These are phyloP conservation scores for Tor tambroides DNA, from an alignment of 2,113 vertebrate species.

Conservation along the genomic window DNA sequence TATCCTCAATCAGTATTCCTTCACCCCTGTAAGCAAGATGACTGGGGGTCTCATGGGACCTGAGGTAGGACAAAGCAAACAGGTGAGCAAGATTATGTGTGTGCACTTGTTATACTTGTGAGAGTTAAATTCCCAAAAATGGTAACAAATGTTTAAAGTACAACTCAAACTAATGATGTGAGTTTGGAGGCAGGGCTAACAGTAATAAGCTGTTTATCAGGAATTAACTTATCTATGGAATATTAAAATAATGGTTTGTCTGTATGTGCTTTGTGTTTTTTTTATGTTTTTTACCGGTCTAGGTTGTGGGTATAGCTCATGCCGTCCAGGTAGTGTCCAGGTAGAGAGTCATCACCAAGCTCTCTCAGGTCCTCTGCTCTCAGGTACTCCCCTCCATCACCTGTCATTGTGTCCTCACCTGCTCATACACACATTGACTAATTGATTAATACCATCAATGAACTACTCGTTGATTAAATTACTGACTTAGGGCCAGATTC, in stretches of 20 bases:
- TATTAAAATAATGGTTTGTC: not conserved
- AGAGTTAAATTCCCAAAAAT: not conserved
- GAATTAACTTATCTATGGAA: not conserved
- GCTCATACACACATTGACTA: slow-evolving; percentile 18
- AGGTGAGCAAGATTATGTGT: not conserved
- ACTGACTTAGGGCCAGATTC: not conserved
- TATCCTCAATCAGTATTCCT: slow-evolving; percentile 89
- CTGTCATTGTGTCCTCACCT: slow-evolving; percentile 98
- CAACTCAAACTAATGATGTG: too few relatives aligned
- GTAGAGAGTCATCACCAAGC: slow-evolving; percentile 93
- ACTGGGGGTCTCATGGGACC: slow-evolving; percentile 84
- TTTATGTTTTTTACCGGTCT: slow-evolving; percentile 82
- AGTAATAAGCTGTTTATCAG: not conserved
- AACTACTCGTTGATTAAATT: not conserved
- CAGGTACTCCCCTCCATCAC: slow-evolving; percentile 94
- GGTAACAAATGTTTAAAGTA: not conserved
- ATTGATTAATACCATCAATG: not conserved
- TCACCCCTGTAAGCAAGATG: slow-evolving; percentile 85
- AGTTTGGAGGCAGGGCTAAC: too few relatives aligned
- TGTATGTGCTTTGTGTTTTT: not conserved
- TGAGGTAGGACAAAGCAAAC: slow-evolving; percentile 59
- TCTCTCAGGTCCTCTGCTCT: slow-evolving; percentile 94
- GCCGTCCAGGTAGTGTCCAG: slow-evolving; percentile 91
- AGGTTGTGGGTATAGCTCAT: slow-evolving; percentile 94
- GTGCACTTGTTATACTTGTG: not conserved